Base-by-base conservation (phyloP, 2,888 invertebrate species). In the Torymus aiolomorphi region DNA sequence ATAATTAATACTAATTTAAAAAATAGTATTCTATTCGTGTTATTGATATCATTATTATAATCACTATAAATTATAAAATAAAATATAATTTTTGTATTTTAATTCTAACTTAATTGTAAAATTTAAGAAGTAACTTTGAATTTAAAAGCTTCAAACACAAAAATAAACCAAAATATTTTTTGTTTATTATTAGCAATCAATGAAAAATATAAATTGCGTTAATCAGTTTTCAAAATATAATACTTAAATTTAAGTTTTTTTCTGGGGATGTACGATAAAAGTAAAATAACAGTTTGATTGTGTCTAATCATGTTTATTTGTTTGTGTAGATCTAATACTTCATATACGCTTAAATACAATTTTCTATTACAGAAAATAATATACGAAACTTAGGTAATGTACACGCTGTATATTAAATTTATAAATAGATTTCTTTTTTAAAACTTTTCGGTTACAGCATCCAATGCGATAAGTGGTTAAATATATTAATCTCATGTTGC, bases 321-420 rank as follows among this genome's bases (percentile, higher is more conserved):
- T 87, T 88, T 87, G 86, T 85, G 84, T 87, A 87, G 84, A 85
- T 88, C 87, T 88, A 88, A 86, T 88, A 87, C 86, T 87, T 84
- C 85, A 88, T 89, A 89, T 87, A 89, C 86, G 88, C 86, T 87
- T 89, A 88, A 89, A 90, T 89, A 89, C 88, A 89, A 86, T 88
- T 85, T 84, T 88, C 88, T 88, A 88, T 88, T 87, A 87, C 87
- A 88, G 88, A 89, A 88, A 87, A 86, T 84, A 87, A 87, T 86
- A 88, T 88, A 87, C 85, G 87, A 88, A 88, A 88, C 87, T 88
- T 86, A 88, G 85, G 85, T 87, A 88, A 87, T 89, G 87, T 89
- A 88, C 88, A 89, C 84, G 86, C 86, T 87, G 88, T 85, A 86
- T 84, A 87, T 87, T 85, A 84, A 84, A 83, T 83, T 87, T 82